Conservation (phyloP, 2,113 vertebrate species). For the Dicaeum eximium region DNA sequence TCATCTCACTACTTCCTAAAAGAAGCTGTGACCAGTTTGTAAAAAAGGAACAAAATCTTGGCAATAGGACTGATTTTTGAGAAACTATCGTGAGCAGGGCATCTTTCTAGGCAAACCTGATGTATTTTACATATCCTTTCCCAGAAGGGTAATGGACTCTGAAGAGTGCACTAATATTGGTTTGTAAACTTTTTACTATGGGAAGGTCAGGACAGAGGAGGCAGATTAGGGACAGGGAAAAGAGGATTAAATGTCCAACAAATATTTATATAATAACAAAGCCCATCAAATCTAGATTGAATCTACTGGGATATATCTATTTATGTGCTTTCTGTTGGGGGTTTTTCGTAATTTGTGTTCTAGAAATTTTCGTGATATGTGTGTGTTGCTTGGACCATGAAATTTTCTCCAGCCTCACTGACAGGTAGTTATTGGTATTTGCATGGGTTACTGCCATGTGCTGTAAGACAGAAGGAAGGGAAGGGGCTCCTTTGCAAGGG, state of each 20-base stretch:
- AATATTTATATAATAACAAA: background rate
- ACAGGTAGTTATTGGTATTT: background rate
- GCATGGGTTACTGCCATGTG: background rate
- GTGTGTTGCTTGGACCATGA: background rate
- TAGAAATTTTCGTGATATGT: background rate
- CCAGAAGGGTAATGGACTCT: background rate
- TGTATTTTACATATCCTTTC: background rate
- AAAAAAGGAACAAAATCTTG: background rate
- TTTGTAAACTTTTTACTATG: background rate
- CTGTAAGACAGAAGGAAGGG: background rate
- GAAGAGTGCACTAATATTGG: background rate
- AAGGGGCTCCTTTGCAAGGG: background rate
- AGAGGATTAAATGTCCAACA: background rate
- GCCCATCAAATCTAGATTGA: background rate
- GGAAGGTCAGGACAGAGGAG: background rate
- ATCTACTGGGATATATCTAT: background rate
- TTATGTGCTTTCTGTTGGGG: background rate
- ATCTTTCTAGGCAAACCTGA: background rate
- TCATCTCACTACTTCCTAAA: background rate
- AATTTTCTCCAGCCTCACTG: background rate
- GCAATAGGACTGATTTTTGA: background rate
- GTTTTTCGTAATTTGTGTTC: background rate
- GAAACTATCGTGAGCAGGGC: background rate
- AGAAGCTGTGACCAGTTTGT: background rate
- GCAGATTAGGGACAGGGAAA: background rate